Evolutionary conservation across 2,113 vertebrate species (phyloP).

Genomic region (Paracanthobrama guichenoti): DNA sequence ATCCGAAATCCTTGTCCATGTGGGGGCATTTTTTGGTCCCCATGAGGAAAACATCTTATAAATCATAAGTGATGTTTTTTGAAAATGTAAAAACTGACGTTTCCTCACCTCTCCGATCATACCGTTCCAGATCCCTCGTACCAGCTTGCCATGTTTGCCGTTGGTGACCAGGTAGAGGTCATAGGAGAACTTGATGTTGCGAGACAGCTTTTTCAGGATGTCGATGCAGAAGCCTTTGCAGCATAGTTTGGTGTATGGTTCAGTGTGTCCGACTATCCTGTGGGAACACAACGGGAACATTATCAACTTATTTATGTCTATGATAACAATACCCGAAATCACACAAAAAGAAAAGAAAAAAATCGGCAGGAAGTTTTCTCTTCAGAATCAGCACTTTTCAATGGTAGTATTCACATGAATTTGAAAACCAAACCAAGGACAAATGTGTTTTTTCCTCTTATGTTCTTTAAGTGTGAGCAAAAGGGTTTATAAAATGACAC

Average conservation of each 20-base stretch:
- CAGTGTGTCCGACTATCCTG: slow-evolving; percentile 77
- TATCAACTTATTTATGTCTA: not conserved
- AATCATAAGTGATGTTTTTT: no score
- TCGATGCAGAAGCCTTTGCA: slow-evolving; percentile 99
- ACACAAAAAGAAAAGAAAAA: not conserved
- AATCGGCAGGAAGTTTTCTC: not conserved
- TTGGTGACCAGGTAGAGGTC: slow-evolving; percentile 98
- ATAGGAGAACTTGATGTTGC: slow-evolving; percentile 92
- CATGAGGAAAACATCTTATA: no score
- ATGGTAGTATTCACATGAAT: not conserved
- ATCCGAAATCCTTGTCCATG: no score
- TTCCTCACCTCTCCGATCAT: slow-evolving; percentile 96
- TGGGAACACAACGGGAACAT: not conserved
- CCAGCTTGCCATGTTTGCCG: slow-evolving; percentile 94
- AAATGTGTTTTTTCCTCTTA: no score
- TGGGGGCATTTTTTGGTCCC: no score
- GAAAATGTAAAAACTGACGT: not conserved
- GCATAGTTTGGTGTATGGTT: slow-evolving; percentile 95
- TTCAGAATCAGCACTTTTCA: not conserved
- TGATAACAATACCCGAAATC: not conserved
- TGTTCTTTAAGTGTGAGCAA: no score
- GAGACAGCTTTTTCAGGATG: slow-evolving; percentile 95
- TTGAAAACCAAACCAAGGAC: not conserved
- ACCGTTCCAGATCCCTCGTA: slow-evolving; percentile 95
- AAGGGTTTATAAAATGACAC: no score